phyloP scores from a whole-genome alignment of 2,888 invertebrate genomes.

The Macaria liturata region DNA sequence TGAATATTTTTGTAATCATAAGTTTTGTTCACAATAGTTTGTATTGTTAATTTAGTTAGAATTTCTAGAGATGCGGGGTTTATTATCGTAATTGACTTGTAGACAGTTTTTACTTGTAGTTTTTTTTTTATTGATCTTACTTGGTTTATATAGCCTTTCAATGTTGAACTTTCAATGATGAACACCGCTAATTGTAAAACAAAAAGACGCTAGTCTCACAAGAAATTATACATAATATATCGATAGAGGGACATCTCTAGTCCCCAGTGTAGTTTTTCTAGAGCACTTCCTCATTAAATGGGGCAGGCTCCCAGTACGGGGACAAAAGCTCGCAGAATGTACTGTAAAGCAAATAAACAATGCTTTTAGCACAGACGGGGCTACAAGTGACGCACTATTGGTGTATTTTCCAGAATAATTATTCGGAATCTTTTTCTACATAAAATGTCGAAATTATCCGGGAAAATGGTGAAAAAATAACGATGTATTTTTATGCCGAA shows the following conservation, averaged over 20 bases:
- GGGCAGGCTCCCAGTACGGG: slow-evolving; percentile 52
- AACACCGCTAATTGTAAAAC: no score
- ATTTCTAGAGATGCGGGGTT: no score
- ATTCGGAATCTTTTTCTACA: slow-evolving; percentile 2
- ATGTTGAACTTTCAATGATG: no score
- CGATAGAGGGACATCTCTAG: slow-evolving; percentile 12
- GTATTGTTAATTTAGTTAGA: no score
- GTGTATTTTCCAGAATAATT: slow-evolving; percentile 12
- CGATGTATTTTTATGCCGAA: no score
- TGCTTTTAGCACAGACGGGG: slow-evolving; percentile 14
- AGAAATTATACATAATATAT: slow-evolving; percentile 3
- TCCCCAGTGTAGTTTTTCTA: slow-evolving; percentile 61
- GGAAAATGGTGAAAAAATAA: background rate
- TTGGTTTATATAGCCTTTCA: no score
- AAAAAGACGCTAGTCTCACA: no score
- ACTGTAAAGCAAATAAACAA: slow-evolving; percentile 33
- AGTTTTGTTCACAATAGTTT: no score
- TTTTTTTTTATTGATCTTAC: no score
- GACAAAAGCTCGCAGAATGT: slow-evolving; percentile 49
- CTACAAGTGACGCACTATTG: slow-evolving; percentile 13
- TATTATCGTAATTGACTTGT: no score
- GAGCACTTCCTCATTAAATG: slow-evolving; percentile 79
- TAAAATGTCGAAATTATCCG: slow-evolving; percentile 9
- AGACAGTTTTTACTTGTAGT: no score
- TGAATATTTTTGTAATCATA: no score